Percentiles rank a stretch among this genome's conserved stretches.
Conservation (phyloP, 2,888 invertebrate genomes). For the Stomorhina lunata region DNA sequence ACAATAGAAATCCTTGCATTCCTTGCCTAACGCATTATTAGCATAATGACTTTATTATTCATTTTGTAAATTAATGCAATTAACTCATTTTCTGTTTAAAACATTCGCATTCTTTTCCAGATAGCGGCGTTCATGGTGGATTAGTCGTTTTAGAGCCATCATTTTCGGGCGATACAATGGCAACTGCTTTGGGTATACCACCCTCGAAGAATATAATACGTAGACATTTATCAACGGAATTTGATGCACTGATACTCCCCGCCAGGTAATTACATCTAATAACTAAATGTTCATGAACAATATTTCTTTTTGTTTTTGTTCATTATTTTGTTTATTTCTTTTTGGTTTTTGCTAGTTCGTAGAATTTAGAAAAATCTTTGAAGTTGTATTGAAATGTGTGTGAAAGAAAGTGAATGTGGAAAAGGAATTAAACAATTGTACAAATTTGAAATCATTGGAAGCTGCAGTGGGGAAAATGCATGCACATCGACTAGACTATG, state of each 20-base stretch:
- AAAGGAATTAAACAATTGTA: too few relatives aligned
- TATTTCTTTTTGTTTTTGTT: slow-evolving; percentile 1
- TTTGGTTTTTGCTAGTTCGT: slow-evolving; percentile 18
- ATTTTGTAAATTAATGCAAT: background rate
- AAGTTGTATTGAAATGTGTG: background rate
- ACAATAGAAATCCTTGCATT: background rate
- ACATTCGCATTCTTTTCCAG: slow-evolving; percentile 81
- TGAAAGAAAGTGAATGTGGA: background rate
- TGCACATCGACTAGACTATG: too few relatives aligned
- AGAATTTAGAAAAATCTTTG: background rate
- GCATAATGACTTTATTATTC: background rate
- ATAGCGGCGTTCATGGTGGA: slow-evolving; percentile 97
- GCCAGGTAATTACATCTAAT: slow-evolving; percentile 85
- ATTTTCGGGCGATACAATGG: slow-evolving; percentile 96
- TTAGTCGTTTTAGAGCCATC: slow-evolving; percentile 95
- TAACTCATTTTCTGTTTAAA: background rate
- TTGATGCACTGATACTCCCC: slow-evolving; percentile 93
- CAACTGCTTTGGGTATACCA: slow-evolving; percentile 94
- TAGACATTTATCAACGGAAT: slow-evolving; percentile 93
- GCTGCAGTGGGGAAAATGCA: too few relatives aligned
- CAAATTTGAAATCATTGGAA: too few relatives aligned
- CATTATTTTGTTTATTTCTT: background rate
- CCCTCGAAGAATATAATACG: slow-evolving; percentile 95
- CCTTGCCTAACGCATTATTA: background rate
- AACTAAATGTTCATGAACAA: background rate